These are phyloP conservation scores for Darevskia nairensis DNA, from an alignment of 2,797 vertebrate species.

Conservation along the genomic window DNA sequence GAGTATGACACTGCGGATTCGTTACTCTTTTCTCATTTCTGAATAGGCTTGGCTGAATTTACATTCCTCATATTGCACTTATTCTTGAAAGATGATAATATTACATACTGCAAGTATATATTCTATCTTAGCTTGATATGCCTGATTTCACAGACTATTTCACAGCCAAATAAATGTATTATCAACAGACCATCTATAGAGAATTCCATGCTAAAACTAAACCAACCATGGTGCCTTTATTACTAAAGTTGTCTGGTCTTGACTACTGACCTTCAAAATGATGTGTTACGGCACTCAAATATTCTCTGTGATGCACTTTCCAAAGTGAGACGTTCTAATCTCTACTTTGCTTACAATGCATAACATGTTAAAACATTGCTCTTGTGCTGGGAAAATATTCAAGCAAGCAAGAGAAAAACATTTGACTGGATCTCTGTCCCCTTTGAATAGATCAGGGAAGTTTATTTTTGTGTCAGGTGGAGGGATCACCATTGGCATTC, in stretches of 20 bases:
- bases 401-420: background rate
- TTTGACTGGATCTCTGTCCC: background rate
- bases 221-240: background rate
- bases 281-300: background rate
- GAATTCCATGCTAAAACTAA: background rate
- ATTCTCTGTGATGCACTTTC: background rate
- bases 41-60: background rate
- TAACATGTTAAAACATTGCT: background rate
- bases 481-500: background rate
- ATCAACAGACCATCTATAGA: background rate
- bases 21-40: background rate
- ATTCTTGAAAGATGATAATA: slow-evolving; percentile 18
- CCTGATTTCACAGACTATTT: slow-evolving; percentile 29
- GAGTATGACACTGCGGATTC: background rate
- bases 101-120: slow-evolving; percentile 19
- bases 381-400: slow-evolving; percentile 25
- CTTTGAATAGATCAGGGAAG: background rate
- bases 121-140: slow-evolving; percentile 12
- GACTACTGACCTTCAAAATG: background rate
- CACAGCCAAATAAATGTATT: background rate
- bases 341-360: background rate
- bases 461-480: background rate
- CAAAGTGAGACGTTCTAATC: background rate
- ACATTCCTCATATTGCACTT: background rate
- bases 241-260: background rate